Percentiles rank a stretch among this genome's conserved stretches.
Evolutionary conservation across 2,888 invertebrate species (phyloP).

Genomic region (Penaeus monodon): DNA sequence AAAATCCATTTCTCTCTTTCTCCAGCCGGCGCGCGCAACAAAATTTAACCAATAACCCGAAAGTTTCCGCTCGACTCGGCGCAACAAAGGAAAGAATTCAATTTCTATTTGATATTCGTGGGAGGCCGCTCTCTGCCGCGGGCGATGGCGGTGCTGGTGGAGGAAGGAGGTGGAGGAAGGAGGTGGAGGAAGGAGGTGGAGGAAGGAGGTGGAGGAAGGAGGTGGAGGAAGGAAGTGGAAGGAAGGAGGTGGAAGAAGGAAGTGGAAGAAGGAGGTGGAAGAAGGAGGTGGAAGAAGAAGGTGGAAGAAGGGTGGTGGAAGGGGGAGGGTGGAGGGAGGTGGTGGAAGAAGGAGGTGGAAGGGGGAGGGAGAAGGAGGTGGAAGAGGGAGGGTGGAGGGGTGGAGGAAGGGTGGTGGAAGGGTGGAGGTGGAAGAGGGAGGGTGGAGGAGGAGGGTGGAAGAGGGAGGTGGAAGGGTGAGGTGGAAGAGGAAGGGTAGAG

Average conservation of each 20-base stretch:
- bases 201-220: too few species aligned
- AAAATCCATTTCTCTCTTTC: neutral
- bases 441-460: too few species aligned
- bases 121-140: slow-evolving; percentile 34
- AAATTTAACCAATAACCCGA: slow-evolving; percentile 56
- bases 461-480: too few species aligned
- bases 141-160: slow-evolving; percentile 25
- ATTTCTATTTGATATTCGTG: slow-evolving; percentile 62
- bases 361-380: too few species aligned
- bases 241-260: neutral
- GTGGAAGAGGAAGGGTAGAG: too few species aligned
- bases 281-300: neutral
- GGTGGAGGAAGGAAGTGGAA: neutral
- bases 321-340: too few species aligned
- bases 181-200: neutral
- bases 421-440: too few species aligned
- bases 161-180: neutral
- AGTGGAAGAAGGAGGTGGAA: neutral
- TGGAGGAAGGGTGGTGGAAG: too few species aligned
- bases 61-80: slow-evolving; percentile 54
- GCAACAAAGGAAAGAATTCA: slow-evolving; percentile 61
- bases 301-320: too few species aligned
- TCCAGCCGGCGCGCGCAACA: slow-evolving; percentile 28
- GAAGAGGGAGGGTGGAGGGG: too few species aligned
- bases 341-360: too few species aligned